phyloP scores from a whole-genome alignment of 2,888 invertebrate species.

The Cheilosia variabilis region DNA sequence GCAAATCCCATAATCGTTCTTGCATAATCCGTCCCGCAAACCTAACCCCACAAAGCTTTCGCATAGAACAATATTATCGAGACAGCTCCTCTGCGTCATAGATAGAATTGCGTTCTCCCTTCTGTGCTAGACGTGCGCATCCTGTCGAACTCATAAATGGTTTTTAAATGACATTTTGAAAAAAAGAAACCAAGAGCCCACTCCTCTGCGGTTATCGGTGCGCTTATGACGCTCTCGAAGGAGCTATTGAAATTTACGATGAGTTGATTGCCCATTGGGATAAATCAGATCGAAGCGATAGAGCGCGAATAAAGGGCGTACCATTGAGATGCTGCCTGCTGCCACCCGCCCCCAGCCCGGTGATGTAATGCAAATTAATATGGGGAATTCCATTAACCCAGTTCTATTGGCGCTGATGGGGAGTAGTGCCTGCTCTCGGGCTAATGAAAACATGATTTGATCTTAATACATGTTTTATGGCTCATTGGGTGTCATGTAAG shows the following conservation, averaged over 20 bases:
- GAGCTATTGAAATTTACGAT: slow-evolving; percentile 73
- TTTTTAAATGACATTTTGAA: slow-evolving; percentile 61
- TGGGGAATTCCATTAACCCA: slow-evolving; percentile 69
- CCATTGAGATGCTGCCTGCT: neutral
- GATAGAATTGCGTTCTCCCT: slow-evolving; percentile 12
- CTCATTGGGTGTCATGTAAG: slow-evolving; percentile 64
- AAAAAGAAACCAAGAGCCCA: slow-evolving; percentile 13
- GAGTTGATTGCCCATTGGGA: slow-evolving; percentile 72
- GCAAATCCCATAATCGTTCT: slow-evolving; percentile 59
- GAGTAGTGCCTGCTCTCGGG: slow-evolving; percentile 6
- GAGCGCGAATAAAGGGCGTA: slow-evolving; percentile 36
- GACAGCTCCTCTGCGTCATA: slow-evolving; percentile 4
- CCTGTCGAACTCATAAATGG: slow-evolving; percentile 21
- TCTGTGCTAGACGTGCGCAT: neutral
- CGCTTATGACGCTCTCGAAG: slow-evolving; percentile 57
- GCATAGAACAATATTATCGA: neutral
- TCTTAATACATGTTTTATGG: slow-evolving; percentile 70
- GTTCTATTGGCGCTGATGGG: slow-evolving; percentile 13
- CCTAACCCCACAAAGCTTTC: slow-evolving; percentile 15
- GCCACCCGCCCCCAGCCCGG: neutral
- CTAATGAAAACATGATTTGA: slow-evolving; percentile 63
- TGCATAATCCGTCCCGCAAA: slow-evolving; percentile 54
- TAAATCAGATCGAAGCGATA: slow-evolving; percentile 69
- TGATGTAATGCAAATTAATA: slow-evolving; percentile 72
- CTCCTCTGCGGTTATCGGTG: slow-evolving; percentile 16